phyloP scores from a whole-genome alignment of 2,888 invertebrate species.

The Coelinius sp. region DNA sequence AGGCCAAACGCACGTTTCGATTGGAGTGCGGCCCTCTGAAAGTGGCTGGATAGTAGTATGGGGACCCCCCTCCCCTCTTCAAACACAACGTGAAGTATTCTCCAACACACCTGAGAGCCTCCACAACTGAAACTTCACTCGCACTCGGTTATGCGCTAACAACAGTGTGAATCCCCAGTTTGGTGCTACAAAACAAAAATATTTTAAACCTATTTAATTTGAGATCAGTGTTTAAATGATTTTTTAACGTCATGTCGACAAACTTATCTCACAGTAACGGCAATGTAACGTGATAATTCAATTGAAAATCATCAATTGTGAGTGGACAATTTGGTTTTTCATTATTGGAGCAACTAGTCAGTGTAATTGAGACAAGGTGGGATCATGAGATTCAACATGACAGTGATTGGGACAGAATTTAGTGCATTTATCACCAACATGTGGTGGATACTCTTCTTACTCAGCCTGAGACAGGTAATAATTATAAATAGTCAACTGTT shows the following conservation, averaged over 20 bases:
- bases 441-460: constrained; percentile 44
- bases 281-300: constrained; percentile 48
- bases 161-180: constrained; percentile 9
- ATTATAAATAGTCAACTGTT: neutral
- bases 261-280: constrained; percentile 43
- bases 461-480: constrained; percentile 47
- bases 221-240: constrained; percentile 5
- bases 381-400: constrained; percentile 40
- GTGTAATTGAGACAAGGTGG: constrained; percentile 16
- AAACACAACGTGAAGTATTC: neutral
- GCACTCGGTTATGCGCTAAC: constrained; percentile 1
- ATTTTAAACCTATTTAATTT: neutral
- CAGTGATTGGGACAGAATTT: constrained; percentile 49
- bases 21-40: neutral
- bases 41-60: neutral
- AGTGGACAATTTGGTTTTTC: neutral
- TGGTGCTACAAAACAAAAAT: neutral
- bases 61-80: neutral
- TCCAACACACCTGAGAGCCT: neutral
- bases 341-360: constrained; percentile 1
- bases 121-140: constrained; percentile 7
- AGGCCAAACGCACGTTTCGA: constrained; percentile 19
- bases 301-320: neutral
- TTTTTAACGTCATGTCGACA: constrained; percentile 45
- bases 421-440: constrained; percentile 41